phyloP scores from a whole-genome alignment of 2,113 vertebrate species.

The Galemys pyrenaicus region DNA sequence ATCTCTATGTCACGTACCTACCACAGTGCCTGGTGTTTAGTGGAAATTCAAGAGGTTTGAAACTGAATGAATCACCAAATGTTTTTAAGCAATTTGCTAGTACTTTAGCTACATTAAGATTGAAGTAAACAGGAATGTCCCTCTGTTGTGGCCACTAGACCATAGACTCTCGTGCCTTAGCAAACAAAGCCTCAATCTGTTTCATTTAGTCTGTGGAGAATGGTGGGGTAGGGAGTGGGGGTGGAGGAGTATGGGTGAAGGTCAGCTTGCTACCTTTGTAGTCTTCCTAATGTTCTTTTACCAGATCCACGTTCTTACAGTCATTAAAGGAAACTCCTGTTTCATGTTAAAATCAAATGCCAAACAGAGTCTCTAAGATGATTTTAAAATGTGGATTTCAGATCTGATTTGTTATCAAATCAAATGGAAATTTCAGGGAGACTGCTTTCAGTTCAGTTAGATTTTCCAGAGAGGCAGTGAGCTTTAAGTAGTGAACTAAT shows the following conservation, averaged over 20 bases:
- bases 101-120: background rate
- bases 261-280: background rate
- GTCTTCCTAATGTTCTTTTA: background rate
- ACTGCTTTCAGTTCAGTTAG: background rate
- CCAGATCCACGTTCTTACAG: background rate
- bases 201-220: background rate
- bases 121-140: background rate
- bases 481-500: background rate
- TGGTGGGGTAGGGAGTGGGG: too few species aligned
- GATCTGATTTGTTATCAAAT: background rate
- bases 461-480: background rate
- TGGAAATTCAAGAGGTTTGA: background rate
- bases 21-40: background rate
- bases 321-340: background rate
- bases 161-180: background rate
- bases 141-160: background rate
- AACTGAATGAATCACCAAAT: background rate
- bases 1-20: background rate
- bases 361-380: background rate
- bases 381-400: background rate
- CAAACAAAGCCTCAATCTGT: background rate
- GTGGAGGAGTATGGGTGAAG: background rate
- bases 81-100: background rate
- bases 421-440: background rate
- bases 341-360: background rate